phyloP scores from a whole-genome alignment of 2,888 invertebrate species.

The Ceramica pisi region DNA sequence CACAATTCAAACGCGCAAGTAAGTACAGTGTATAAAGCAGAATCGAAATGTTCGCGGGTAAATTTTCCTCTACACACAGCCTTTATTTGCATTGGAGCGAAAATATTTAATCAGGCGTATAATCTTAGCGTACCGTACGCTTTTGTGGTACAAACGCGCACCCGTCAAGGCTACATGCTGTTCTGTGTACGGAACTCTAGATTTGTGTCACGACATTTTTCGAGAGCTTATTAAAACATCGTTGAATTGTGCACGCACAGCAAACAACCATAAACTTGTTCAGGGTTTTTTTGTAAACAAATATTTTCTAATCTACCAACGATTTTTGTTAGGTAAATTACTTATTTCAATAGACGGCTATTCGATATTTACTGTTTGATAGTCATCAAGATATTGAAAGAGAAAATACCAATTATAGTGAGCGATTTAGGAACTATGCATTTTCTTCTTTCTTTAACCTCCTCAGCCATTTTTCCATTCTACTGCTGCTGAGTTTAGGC shows the following conservation, averaged over 20 bases:
- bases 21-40: slow-evolving; percentile 70
- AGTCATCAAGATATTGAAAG: not conserved
- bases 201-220: slow-evolving; percentile 21
- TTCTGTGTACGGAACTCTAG: slow-evolving; percentile 50
- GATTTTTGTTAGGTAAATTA: not conserved
- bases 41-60: slow-evolving; percentile 78
- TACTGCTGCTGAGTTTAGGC: not conserved
- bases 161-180: slow-evolving; percentile 69
- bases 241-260: slow-evolving; percentile 2
- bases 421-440: too few relatives aligned
- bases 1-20: slow-evolving; percentile 69
- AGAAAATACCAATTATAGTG: too few relatives aligned
- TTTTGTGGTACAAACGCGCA: slow-evolving; percentile 82
- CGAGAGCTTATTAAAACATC: slow-evolving; percentile 20
- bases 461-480: not conserved
- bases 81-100: slow-evolving; percentile 89
- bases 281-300: not conserved
- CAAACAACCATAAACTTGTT: not conserved
- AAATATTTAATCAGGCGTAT: slow-evolving; percentile 90
- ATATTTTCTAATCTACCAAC: not conserved
- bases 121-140: slow-evolving; percentile 86
- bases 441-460: too few relatives aligned
- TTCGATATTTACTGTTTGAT: not conserved
- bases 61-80: slow-evolving; percentile 77
- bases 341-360: too few relatives aligned